Conservation (phyloP, 2,888 invertebrate genomes). For the Leptothorax acervorum region DNA sequence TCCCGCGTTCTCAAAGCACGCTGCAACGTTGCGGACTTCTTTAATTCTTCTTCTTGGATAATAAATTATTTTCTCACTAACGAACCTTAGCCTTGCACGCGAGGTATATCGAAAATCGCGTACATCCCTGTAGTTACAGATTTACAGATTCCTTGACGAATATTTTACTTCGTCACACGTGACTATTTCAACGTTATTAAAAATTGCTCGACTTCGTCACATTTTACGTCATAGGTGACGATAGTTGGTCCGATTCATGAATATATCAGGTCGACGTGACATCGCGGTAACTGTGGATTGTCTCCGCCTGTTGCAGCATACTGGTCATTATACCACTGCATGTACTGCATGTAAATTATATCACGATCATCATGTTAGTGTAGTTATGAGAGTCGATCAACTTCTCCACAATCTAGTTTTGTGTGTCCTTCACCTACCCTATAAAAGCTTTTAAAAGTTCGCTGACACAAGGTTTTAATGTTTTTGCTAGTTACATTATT, state of each 20-base stretch:
- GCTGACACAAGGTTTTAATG: neutral
- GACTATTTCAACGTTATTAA: neutral
- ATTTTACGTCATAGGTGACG: neutral
- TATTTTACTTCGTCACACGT: neutral
- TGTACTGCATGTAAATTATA: constrained; percentile 69
- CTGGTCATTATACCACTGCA: constrained; percentile 58
- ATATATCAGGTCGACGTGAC: constrained; percentile 39
- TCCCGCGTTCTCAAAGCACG: constrained; percentile 49
- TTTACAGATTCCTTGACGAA: neutral
- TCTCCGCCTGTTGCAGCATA: constrained; percentile 59
- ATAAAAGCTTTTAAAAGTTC: constrained; percentile 15
- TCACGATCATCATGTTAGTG: constrained; percentile 54
- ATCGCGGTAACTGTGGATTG: constrained; percentile 30
- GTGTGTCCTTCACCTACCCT: neutral
- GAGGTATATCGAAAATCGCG: neutral
- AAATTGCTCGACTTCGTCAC: neutral
- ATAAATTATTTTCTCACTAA: constrained; percentile 38
- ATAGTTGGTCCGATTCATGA: constrained; percentile 21
- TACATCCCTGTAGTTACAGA: neutral
- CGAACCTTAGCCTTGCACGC: neutral
- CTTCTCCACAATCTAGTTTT: constrained; percentile 1
- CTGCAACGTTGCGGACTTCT: constrained; percentile 23
- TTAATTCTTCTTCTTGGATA: constrained; percentile 30
- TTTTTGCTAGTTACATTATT: neutral
- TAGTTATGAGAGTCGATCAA: constrained; percentile 47